Percentiles rank a stretch among this genome's conserved stretches.
phyloP scores from a whole-genome alignment of 2,797 vertebrate genomes.

The Sebastolobus alascanus region DNA sequence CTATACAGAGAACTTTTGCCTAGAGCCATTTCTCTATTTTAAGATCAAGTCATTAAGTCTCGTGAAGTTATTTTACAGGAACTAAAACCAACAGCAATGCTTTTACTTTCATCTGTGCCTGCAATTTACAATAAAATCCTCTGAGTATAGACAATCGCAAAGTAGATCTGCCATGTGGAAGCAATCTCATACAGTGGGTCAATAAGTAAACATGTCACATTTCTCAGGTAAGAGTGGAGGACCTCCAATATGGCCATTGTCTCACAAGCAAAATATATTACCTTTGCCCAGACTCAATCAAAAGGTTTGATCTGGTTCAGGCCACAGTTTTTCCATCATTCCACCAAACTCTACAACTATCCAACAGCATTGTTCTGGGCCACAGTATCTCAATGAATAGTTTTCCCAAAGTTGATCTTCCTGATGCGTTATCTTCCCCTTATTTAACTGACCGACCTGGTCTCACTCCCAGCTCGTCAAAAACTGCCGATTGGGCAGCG shows the following conservation, averaged over 20 bases:
- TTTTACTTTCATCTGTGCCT: not conserved
- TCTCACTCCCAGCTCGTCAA: too few species aligned
- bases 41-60: constrained; percentile 1
- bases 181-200: not conserved
- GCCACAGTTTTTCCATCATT: too few species aligned
- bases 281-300: not conserved
- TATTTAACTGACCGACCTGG: not conserved
- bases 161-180: not conserved
- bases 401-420: not conserved
- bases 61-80: not conserved
- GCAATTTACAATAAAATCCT: not conserved
- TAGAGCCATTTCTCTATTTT: not conserved
- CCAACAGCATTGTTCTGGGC: not conserved
- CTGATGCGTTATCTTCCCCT: not conserved
- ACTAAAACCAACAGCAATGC: constrained; percentile 22
- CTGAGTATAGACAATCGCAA: not conserved
- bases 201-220: not conserved
- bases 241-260: not conserved
- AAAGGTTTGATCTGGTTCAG: too few species aligned
- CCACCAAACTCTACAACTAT: not conserved
- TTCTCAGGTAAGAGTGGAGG: not conserved
- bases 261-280: too few species aligned
- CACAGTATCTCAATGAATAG: not conserved
- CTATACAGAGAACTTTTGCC: not conserved
- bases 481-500: too few species aligned